These are phyloP conservation scores for Nannoperca obscura DNA, from an alignment of 2,797 vertebrate species.

Conservation along the genomic window DNA sequence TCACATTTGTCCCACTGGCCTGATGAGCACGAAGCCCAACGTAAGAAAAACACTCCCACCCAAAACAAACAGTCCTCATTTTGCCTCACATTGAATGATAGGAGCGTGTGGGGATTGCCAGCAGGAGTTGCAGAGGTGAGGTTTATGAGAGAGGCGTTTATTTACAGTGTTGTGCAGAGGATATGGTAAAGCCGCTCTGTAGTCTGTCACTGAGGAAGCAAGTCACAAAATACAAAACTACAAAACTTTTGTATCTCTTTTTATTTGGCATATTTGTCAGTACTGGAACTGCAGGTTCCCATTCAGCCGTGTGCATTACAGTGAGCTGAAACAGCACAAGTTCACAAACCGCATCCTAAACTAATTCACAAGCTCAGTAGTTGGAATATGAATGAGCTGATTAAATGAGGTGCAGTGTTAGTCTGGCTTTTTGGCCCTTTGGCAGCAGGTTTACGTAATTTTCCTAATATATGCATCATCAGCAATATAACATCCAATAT, in stretches of 20 bases:
- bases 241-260: background rate
- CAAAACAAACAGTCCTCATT: slow-evolving; percentile 7
- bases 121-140: background rate
- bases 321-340: slow-evolving; percentile 15
- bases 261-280: background rate
- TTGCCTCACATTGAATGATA: background rate
- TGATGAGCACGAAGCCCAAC: background rate
- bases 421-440: background rate
- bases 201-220: background rate
- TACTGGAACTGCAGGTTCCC: background rate
- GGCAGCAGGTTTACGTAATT: slow-evolving; percentile 1
- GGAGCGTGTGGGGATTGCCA: background rate
- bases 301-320: slow-evolving; percentile 15
- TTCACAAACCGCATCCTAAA: slow-evolving; percentile 14
- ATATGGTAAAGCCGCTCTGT: background rate
- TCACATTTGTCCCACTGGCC: slow-evolving; percentile 35
- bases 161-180: background rate
- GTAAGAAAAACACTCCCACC: background rate
- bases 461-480: slow-evolving; percentile 46
- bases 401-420: slow-evolving; percentile 3
- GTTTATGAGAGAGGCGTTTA: too few relatives aligned
- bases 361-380: slow-evolving; percentile 3
- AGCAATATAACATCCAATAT: slow-evolving; percentile 24
- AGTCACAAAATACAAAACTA: background rate
- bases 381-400: slow-evolving; percentile 51